Evolutionary conservation across 92 coral and sea anemone genomes (phyloP), one percentile per base, ranked within the genome.

Genomic region (Bergia puertoricense): DNA sequence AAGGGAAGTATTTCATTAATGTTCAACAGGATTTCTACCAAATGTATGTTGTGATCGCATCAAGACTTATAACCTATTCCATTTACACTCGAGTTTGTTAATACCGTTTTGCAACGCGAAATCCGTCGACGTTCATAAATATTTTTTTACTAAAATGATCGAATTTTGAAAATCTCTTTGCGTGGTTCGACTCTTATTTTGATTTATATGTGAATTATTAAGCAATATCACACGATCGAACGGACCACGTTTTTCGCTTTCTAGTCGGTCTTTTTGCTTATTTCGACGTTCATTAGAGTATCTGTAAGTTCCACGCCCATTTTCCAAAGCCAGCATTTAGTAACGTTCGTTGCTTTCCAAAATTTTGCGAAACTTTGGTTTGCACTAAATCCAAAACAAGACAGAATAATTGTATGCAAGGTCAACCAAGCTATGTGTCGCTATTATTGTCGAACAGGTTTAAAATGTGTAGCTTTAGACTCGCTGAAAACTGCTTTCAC

Each of bases 271-370:
- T 68, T 68, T 8, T 71, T 6, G 39, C 46, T 46, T 84, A 79
- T 46, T 51, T 79, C 41, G 6, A 46, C 40, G 46, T 45, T 68
- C 87, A 69, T 84, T 84, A 84, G 79, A 44, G 42, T 71, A 38
- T 40, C 87, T 84, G 87, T 84, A 84, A 84, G 87, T 84, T 84
- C 87, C 79, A 68, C 48, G 44, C 67, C 77, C 77, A 39, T 84
- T 36, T 37, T 5, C 41, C 6, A 15, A 69, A 71, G 30, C 87
- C 1, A 46, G 41, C 4, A 7, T 66, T 69, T 38, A 23, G 46
- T 72, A 45, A 23, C 77, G 54, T 9, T 69, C 54, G 30, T 42
- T 42, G 39, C 22, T 36, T 45, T 15, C 18, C 43, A 22, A 5
- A 30, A 5, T 69, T 69, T 72, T 36, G 43, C 20, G 9, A 65